Base-by-base conservation (phyloP, 2,113 vertebrate species). In the Reinhardtius hippoglossoides region DNA sequence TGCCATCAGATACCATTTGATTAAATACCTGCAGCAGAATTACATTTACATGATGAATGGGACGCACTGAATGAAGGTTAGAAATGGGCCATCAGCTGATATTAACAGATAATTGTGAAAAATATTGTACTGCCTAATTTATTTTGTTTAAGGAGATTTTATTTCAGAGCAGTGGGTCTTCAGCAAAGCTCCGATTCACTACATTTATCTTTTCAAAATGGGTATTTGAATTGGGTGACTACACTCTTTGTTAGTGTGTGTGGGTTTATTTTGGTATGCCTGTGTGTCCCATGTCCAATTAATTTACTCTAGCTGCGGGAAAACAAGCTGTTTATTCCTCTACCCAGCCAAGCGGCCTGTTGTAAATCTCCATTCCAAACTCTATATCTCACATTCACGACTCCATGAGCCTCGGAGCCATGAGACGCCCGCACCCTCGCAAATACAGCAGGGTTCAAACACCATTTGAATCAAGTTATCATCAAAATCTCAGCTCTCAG, bases 11-110 rank as follows among this genome's bases (percentile, higher is more conserved):
- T 96, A 97, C 88, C 76, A 84, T 92, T 94, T 97, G 96, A 97
- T 97, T 96, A 96, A 97, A 96, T 96, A 96, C 96, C 95, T 95
- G 92, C 91, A 90, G 94, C 94, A 94, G 95, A 97, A 97, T 96
- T 95, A 94, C 95, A 96, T 97, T 96, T 95, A 92, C 71, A 90
- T 97, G 97, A 96, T 97, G 94, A 96, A 97, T 97, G 95, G 93
- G 91, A 72, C 84, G 71, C 82, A 86, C 93, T 85, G 91, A 91
- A 93, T 93, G 94, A 95, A 96, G 95, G 95, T 96, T 95, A 95
- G 93, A 92, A 89, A 94, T 92, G 88, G 95, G 93, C 94, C 92
- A 95, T 95, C 94, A 93, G 92, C 94, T 94, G 95, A 96, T 96
- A 95, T 94, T 87, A 94, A 89, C 91, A 87, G 94, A 93, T 94